phyloP scores from a whole-genome alignment of 2,113 vertebrate species.

The Rostratula benghalensis region DNA sequence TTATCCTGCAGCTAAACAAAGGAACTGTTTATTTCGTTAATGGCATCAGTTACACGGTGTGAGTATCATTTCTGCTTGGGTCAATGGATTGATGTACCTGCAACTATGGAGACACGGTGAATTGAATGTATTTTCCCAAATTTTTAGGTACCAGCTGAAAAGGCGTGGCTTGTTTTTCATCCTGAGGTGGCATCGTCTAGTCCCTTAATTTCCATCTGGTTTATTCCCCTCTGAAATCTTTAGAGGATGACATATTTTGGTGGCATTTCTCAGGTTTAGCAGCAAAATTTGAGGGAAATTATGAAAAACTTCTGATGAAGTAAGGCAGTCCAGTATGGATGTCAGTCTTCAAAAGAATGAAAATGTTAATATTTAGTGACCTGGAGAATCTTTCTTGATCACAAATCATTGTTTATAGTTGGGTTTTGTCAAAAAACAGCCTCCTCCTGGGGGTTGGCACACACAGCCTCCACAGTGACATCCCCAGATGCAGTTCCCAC shows the following conservation, averaged over 20 bases:
- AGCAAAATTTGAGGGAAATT: neutral
- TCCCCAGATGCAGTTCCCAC: neutral
- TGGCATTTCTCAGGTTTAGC: neutral
- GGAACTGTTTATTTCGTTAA: conserved; percentile 5
- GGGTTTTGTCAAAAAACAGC: neutral
- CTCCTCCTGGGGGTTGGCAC: rapidly evolving
- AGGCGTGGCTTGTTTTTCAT: neutral
- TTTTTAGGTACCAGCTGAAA: neutral
- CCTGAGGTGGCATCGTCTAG: neutral
- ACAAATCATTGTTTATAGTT: neutral
- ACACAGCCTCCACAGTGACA: neutral
- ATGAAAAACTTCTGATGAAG: neutral
- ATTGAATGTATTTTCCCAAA: neutral
- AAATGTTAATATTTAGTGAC: neutral
- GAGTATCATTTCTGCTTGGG: neutral
- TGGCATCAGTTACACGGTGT: neutral
- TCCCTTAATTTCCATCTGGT: neutral
- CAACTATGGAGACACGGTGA: neutral
- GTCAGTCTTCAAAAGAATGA: neutral
- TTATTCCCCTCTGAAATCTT: neutral
- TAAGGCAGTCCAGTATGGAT: neutral
- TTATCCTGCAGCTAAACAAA: neutral
- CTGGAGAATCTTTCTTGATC: neutral
- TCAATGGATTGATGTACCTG: neutral
- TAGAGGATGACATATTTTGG: neutral